Conservation (phyloP, 2,888 invertebrate genomes). For the Allacma fusca region DNA sequence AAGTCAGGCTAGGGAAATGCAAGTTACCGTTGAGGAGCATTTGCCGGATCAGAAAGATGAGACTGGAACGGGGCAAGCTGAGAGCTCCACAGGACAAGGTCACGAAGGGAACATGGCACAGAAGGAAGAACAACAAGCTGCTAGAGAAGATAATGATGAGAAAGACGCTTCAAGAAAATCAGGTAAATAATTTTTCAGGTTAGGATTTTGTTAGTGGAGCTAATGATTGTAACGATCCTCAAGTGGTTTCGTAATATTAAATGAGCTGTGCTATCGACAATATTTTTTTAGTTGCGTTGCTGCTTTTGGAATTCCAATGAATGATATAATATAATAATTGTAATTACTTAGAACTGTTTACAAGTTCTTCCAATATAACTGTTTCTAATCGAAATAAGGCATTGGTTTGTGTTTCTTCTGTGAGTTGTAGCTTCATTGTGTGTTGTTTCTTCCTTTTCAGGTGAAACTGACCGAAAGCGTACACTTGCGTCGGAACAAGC, state of each 20-base stretch:
- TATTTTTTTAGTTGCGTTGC: no score
- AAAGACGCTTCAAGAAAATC: constrained; percentile 62
- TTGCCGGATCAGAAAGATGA: constrained; percentile 57
- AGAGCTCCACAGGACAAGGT: constrained; percentile 63
- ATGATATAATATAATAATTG: no score
- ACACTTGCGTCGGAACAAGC: constrained; percentile 49
- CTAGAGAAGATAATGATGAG: constrained; percentile 45
- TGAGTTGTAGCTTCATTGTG: background rate
- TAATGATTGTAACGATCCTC: no score
- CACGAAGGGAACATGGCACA: constrained; percentile 62
- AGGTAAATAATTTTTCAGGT: constrained; percentile 45
- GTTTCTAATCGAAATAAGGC: no score
- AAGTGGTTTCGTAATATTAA: no score
- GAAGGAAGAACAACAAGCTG: constrained; percentile 46
- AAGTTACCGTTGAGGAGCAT: constrained; percentile 35
- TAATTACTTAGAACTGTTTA: no score
- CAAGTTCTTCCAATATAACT: no score
- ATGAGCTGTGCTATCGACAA: no score
- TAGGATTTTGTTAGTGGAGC: no score
- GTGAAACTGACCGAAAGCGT: constrained; percentile 58
- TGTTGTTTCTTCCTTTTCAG: constrained; percentile 32
- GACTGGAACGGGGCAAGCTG: constrained; percentile 63
- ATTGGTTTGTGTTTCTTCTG: no score
- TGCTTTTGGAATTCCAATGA: no score
- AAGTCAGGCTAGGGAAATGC: constrained; percentile 7